Evolutionary conservation across 2,113 vertebrate species (phyloP).

Genomic region (Silurus meridionalis): DNA sequence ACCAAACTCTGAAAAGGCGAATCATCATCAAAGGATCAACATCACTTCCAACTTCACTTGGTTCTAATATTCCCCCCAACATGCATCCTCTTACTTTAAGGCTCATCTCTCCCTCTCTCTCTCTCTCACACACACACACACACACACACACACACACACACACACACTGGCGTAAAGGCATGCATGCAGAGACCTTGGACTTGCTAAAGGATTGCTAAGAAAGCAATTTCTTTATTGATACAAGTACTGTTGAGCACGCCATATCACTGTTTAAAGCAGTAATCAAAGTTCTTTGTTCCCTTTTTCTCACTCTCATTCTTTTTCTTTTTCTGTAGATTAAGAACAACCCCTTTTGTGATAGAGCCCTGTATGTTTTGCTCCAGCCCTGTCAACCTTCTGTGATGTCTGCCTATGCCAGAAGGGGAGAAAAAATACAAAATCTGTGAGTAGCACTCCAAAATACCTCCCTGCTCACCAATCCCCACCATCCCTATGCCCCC

Average conservation of each 20-base stretch:
- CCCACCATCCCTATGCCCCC: background rate
- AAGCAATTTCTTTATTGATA: background rate
- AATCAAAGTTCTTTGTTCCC: background rate
- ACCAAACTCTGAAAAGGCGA: constrained; percentile 21
- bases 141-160: background rate
- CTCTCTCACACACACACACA: constrained; percentile 2
- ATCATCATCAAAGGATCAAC: background rate
- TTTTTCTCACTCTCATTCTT: background rate
- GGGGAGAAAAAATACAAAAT: constrained; percentile 19
- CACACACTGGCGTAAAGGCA: background rate
- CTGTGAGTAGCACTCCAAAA: constrained; percentile 29
- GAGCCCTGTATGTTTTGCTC: constrained; percentile 19
- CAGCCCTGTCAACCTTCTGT: constrained; percentile 28
- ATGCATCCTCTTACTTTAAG: background rate
- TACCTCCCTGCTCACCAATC: constrained; percentile 3
- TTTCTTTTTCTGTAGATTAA: constrained; percentile 31
- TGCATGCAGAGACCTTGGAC: background rate
- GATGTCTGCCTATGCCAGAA: constrained; percentile 16
- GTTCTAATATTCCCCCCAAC: background rate
- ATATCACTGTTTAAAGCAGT: background rate
- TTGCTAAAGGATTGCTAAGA: background rate
- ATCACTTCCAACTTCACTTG: background rate
- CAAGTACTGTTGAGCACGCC: background rate
- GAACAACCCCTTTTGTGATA: constrained; percentile 29
- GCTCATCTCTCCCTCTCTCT: background rate